Percentiles rank a stretch among this genome's conserved stretches.
Conservation (phyloP, 2,113 vertebrate genomes). For the Cercopithecus mona region DNA sequence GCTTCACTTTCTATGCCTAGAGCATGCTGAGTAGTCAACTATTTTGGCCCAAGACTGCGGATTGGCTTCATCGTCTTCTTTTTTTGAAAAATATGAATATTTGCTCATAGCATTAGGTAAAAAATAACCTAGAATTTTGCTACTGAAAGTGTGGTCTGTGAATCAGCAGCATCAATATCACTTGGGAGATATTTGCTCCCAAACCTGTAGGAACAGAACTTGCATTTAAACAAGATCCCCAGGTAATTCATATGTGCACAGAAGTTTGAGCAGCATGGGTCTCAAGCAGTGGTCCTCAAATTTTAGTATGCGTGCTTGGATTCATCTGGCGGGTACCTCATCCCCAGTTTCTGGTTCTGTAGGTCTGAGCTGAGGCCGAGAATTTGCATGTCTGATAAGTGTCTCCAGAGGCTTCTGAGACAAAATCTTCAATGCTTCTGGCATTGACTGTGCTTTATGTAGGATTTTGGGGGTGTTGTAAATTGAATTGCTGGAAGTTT, state of each 20-base stretch:
- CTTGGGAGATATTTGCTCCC: background rate
- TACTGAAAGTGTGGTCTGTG: background rate
- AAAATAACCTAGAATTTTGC: slow-evolving; percentile 15
- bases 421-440: background rate
- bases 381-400: background rate
- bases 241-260: background rate
- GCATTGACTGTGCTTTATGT: background rate
- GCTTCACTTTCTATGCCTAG: background rate
- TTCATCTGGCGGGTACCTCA: background rate
- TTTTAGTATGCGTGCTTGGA: background rate
- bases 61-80: background rate
- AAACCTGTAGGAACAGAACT: background rate
- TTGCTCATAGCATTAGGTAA: background rate
- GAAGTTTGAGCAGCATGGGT: background rate
- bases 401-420: background rate
- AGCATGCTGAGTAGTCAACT: background rate
- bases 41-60: background rate
- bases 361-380: background rate
- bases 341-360: background rate
- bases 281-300: background rate
- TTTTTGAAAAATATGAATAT: background rate
- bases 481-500: background rate
- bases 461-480: background rate
- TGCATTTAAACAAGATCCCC: slow-evolving; percentile 25
- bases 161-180: background rate